Evolutionary conservation across 30 jellyfish, hydroid and myxozoan species (phyloP), one percentile per base, ranked within the genome.

Genomic region (Nemopilema nomurai): DNA sequence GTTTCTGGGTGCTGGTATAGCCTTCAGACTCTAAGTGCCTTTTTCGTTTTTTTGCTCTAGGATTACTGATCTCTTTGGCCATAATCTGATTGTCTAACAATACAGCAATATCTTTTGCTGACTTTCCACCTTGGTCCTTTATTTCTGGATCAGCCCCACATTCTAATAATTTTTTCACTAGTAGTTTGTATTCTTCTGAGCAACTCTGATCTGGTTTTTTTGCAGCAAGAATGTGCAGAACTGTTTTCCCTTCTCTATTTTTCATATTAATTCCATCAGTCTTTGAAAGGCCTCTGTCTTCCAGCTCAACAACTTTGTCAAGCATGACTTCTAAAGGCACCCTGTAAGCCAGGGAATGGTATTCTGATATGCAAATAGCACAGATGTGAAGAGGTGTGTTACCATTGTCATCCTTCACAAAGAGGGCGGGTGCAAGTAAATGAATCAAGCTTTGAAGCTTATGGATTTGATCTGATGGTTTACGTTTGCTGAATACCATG

Each of bases 301-400:
- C 69, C 79, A 71, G 81, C 9, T 78, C 80, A 0, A 79, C 67
- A 28, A 77, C 83, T 62, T 67, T 78, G 1, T 77, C 69, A 1
- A 87, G 63, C 94, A 91, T 86, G 0, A 49, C 77, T 50, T 62
- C 74, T 21, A 86, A 62, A 18, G 84, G 79, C 66, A 26, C 24
- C 41, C 73, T 81, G 73, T 65, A 53, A 23, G 68, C 50, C 28
- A 66, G 62, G 0, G 49, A 49, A 18, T 29, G 33, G 29, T 83
- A 83, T 7, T 80, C 76, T 22, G 31, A 49, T 0, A 57, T 41
- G 62, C 28, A 25, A 25, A 33, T 71, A 18, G 98, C 98, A 87
- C 97, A 87, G 21, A 80, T 62, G 67, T 92, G 98, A 1, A 83
- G 81, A 25, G 98, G 98, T 49, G 98, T 92, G n/a, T 83, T 81